Conservation (phyloP, 2,888 invertebrate genomes). For the Dendrolimus houi region DNA sequence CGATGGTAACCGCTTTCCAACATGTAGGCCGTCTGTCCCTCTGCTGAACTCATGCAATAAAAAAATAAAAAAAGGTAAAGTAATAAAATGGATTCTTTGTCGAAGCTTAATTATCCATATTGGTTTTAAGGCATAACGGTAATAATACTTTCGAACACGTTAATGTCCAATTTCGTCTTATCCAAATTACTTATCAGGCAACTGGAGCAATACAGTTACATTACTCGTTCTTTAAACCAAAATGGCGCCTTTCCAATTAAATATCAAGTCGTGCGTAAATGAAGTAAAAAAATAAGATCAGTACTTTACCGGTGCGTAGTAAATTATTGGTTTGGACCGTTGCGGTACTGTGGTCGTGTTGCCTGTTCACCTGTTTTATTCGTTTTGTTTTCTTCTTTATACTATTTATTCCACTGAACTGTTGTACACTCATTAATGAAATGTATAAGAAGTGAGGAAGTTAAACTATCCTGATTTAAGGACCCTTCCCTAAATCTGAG, state of each 20-base stretch:
- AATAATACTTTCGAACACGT: neutral
- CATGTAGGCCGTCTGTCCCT: neutral
- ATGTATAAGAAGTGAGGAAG: no score
- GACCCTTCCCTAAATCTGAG: no score
- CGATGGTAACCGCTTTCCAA: neutral
- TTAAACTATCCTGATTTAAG: no score
- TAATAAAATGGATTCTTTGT: neutral
- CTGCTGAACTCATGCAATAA: neutral
- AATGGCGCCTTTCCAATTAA: constrained; percentile 18
- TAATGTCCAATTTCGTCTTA: neutral
- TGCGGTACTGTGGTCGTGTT: neutral
- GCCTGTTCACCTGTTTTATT: no score
- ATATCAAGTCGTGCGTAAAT: constrained; percentile 15
- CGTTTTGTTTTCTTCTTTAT: no score
- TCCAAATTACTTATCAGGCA: neutral
- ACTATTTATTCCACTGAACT: no score
- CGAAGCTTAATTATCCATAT: neutral
- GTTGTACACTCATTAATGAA: no score
- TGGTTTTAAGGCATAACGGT: neutral
- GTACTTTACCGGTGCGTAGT: constrained; percentile 15
- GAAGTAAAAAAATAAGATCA: constrained; percentile 13
- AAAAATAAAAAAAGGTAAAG: neutral
- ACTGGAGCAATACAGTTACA: neutral
- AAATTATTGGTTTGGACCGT: constrained; percentile 10
- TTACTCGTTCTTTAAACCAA: neutral